Evolutionary conservation across 1,140 invertebrate species (phyloP).

Genomic region (Telenomus remus): DNA sequence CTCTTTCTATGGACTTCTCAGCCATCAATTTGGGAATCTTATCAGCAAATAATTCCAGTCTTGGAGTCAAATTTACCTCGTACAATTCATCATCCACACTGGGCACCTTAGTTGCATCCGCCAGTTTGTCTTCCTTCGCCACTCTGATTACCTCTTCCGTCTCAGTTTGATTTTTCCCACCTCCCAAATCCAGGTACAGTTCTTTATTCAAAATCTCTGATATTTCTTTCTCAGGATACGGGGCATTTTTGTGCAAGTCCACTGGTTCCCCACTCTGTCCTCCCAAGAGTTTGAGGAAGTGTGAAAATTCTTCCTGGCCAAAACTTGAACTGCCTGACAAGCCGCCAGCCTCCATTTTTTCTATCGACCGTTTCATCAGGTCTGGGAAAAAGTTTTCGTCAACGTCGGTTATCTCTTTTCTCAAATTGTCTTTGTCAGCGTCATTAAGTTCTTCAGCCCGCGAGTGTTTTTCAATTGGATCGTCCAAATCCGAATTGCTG

Average conservation of each 20-base stretch:
- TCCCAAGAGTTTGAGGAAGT: slow-evolving; percentile 71
- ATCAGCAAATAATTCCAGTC: slow-evolving; percentile 71
- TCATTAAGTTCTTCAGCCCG: slow-evolving; percentile 65
- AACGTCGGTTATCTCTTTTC: slow-evolving; percentile 74
- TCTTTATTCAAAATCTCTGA: slow-evolving; percentile 65
- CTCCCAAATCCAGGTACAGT: slow-evolving; percentile 28
- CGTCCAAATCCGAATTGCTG: slow-evolving; percentile 70
- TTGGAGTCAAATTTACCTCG: slow-evolving; percentile 67
- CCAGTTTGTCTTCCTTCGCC: slow-evolving; percentile 21
- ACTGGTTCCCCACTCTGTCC: slow-evolving; percentile 59
- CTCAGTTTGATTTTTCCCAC: too few species aligned
- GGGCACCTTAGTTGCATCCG: slow-evolving; percentile 53
- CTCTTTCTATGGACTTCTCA: slow-evolving; percentile 60
- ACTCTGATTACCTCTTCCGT: slow-evolving; percentile 16
- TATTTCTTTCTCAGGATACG: slow-evolving; percentile 69
- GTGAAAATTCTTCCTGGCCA: slow-evolving; percentile 72
- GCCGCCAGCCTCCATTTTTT: slow-evolving; percentile 62
- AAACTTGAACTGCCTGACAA: slow-evolving; percentile 70
- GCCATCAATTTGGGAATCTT: slow-evolving; percentile 71
- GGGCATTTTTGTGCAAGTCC: slow-evolving; percentile 36
- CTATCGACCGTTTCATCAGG: slow-evolving; percentile 65
- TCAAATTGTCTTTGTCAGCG: slow-evolving; percentile 66
- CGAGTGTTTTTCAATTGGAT: slow-evolving; percentile 72
- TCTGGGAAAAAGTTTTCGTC: slow-evolving; percentile 72
- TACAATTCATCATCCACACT: slow-evolving; percentile 68